Conservation (phyloP, 2,113 vertebrate genomes). For the Anoura caudifer region DNA sequence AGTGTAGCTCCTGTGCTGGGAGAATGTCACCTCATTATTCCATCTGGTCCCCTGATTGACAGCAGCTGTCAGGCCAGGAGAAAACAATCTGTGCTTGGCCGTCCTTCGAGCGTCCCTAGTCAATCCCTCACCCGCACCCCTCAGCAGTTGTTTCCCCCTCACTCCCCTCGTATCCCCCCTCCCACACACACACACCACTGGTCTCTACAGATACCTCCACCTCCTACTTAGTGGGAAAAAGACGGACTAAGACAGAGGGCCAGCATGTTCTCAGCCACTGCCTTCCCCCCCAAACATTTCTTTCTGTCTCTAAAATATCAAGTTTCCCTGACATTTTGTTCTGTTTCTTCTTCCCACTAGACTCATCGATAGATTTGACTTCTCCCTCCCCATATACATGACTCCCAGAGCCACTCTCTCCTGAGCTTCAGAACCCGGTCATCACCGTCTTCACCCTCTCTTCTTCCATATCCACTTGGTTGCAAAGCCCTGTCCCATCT, state of each 20-base stretch:
- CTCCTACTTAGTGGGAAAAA: not conserved
- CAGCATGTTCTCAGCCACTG: not conserved
- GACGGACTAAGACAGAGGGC: not conserved
- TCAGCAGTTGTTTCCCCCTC: constrained; percentile 19
- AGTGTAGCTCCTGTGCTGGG: not conserved
- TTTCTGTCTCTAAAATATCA: not conserved
- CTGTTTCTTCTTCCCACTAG: not conserved
- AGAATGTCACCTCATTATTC: constrained; percentile 46
- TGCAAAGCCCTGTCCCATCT: not conserved
- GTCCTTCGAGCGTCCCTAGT: not conserved
- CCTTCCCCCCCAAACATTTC: not conserved
- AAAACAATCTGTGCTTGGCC: constrained; percentile 57
- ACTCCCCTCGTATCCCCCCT: too few species aligned
- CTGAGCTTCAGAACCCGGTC: not conserved
- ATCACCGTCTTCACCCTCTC: not conserved
- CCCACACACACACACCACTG: rapidly evolving
- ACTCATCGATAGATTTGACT: not conserved
- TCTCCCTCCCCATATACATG: not conserved
- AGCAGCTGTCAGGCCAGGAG: constrained; percentile 53
- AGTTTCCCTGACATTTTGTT: not conserved
- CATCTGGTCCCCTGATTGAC: constrained; percentile 60
- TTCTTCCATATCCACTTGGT: not conserved
- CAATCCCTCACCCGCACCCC: not conserved
- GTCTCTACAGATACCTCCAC: not conserved
- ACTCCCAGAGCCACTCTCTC: not conserved